Evolutionary conservation across 2,888 invertebrate genomes (phyloP), one percentile per base, ranked within the genome.

Genomic region (Elysia crispata): DNA sequence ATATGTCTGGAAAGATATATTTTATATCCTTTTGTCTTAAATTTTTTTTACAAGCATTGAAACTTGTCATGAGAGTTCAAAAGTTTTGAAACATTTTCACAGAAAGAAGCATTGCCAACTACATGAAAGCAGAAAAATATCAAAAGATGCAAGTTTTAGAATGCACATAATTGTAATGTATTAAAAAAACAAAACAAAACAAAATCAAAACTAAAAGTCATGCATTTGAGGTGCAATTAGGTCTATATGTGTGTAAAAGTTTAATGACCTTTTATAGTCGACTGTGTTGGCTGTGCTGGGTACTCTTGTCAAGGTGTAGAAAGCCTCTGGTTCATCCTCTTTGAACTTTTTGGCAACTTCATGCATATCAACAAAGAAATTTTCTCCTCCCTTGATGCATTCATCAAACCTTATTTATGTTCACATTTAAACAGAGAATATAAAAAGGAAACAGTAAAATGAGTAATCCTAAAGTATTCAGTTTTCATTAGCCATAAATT

Each of bases 231-330:
- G 11, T 41, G 41, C 41, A n/a, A n/a, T n/a, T n/a, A n/a, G n/a
- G n/a, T n/a, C n/a, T n/a, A n/a, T n/a, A n/a, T n/a, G n/a, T 41
- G 41, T 41, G 3, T 41, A 41, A 41, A 41, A 41, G 11, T 6
- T 41, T 6, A 41, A 5, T 11, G 3, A 83, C 83, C 83, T 80
- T 66, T 86, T 84, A 62, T 83, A 86, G 69, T 88, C 87, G 3
- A 88, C 83, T 25, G 88, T 89, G 82, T 89, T 86, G 82, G 88
- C 89, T 20, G 87, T 86, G 18, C 84, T 86, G 1, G 89, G 87
- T 18, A 87, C 77, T 60, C 81, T 77, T 1, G 77, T 64, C 33
- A 89, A 83, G 18, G 82, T 79, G 15, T 76, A 67, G 77, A 87
- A 89, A 18, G 85, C 72, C 8, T 79, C 75, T 15, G 86, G 86